Percentiles rank a stretch among this genome's conserved stretches.
Evolutionary conservation across 2,888 invertebrate species (phyloP).

Genomic region (Caenorhabditis sp.): DNA sequence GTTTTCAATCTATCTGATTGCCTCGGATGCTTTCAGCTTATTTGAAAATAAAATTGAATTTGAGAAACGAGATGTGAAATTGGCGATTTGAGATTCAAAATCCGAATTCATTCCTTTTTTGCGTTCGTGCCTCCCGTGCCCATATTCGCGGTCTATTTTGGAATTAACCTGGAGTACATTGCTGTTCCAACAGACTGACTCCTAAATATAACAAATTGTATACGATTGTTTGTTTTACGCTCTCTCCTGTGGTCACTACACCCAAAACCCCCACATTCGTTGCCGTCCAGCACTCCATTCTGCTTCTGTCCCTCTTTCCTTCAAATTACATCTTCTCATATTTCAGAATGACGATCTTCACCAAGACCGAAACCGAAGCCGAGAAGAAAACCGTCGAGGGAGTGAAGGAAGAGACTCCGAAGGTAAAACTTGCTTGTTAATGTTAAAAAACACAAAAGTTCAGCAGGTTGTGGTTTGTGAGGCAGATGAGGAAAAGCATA

Average conservation of each 20-base stretch:
- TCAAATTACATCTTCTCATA: background rate
- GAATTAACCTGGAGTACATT: conserved; percentile 55
- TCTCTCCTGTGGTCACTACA: conserved; percentile 41
- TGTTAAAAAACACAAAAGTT: conserved; percentile 19
- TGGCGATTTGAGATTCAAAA: conserved; percentile 3
- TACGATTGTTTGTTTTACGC: conserved; percentile 60
- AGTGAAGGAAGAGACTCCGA: conserved; percentile 61
- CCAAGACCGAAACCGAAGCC: conserved; percentile 69
- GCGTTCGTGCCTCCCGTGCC: conserved; percentile 15
- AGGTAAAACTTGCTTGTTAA: too few relatives aligned
- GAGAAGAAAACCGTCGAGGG: conserved; percentile 68
- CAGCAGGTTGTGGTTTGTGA: conserved; percentile 70
- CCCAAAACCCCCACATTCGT: background rate
- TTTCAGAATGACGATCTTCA: conserved; percentile 73
- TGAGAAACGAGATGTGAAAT: too few relatives aligned
- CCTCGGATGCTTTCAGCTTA: background rate
- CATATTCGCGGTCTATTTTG: conserved; percentile 42
- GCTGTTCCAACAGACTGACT: conserved; percentile 60
- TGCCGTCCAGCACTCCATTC: conserved; percentile 16
- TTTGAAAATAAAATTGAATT: background rate
- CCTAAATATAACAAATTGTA: conserved; percentile 63
- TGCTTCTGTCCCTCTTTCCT: background rate
- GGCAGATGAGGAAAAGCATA: conserved; percentile 68
- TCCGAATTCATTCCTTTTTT: background rate
- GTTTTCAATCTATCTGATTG: conserved; percentile 1